A percentile compares a stretch with the other conserved stretches of the same genome.
Conservation (phyloP, 2,113 vertebrate genomes). For the Spermophilus dauricus region DNA sequence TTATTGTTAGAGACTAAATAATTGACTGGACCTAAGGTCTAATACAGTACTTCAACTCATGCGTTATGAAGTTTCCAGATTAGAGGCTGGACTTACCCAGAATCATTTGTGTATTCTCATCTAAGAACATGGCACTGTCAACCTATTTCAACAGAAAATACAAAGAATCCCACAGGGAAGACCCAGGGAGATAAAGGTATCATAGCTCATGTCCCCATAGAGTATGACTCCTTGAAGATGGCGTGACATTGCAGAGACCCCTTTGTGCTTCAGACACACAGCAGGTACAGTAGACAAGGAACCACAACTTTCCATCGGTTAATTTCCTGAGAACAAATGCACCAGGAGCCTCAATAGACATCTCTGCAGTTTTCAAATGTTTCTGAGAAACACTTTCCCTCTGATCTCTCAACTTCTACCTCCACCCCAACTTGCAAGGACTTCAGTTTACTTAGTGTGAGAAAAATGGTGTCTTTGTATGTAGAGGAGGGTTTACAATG, state of each 20-base stretch:
- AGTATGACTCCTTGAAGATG: background rate
- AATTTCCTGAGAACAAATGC: background rate
- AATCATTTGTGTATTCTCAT: background rate
- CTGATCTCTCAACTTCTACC: background rate
- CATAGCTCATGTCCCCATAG: background rate
- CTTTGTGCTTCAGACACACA: background rate
- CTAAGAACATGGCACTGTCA: background rate
- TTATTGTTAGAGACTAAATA: slow-evolving; percentile 36
- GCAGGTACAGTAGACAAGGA: background rate
- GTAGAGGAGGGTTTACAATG: background rate
- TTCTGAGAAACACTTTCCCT: background rate
- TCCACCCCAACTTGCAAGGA: background rate
- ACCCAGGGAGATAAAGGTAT: background rate
- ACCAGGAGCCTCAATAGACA: background rate
- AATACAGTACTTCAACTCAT: background rate
- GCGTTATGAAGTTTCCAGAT: background rate
- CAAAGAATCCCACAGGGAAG: background rate
- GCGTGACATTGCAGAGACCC: background rate
- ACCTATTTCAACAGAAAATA: background rate
- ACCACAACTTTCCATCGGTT: background rate
- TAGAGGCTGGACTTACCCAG: background rate
- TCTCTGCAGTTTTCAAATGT: background rate
- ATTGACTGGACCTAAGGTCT: background rate
- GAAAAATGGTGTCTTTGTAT: background rate
- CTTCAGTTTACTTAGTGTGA: background rate